These are phyloP conservation scores for Microtus ochrogaster DNA, from an alignment of 2,113 vertebrate genomes.

Conservation along the genomic window DNA sequence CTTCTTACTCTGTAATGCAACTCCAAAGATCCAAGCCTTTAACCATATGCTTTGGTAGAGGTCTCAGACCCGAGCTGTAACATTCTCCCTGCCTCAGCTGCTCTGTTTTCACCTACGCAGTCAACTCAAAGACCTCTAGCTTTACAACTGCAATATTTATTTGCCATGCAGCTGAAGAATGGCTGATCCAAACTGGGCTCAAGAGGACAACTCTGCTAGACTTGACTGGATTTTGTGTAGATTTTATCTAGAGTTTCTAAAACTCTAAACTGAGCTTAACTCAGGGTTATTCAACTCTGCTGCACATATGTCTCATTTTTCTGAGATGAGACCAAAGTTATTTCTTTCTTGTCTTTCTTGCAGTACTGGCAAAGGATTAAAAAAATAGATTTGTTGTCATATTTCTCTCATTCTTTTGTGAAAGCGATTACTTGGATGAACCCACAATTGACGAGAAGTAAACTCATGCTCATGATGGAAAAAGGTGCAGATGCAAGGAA, in stretches of 20 bases:
- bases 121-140: not conserved
- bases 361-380: not conserved
- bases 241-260: conserved; percentile 9
- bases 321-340: not conserved
- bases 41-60: not conserved
- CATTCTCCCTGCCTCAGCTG: not conserved
- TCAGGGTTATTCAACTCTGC: not conserved
- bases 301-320: not conserved
- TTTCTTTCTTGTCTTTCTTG: conserved; percentile 15
- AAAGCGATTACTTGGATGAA: not conserved
- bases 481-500: not conserved
- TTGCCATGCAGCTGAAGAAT: not conserved
- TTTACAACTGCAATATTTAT: not conserved
- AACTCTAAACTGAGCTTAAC: not conserved
- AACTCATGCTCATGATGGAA: not conserved
- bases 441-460: not conserved
- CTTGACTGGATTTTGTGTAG: not conserved
- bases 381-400: not conserved
- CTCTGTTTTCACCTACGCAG: not conserved
- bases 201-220: not conserved
- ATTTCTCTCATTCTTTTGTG: conserved; percentile 1
- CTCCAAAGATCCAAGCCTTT: not conserved
- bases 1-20: not conserved
- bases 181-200: not conserved
- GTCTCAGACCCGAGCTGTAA: not conserved